These are phyloP conservation scores for Scrobipalpa atriplicella DNA, from an alignment of 2,888 invertebrate species.

Conservation along the genomic window DNA sequence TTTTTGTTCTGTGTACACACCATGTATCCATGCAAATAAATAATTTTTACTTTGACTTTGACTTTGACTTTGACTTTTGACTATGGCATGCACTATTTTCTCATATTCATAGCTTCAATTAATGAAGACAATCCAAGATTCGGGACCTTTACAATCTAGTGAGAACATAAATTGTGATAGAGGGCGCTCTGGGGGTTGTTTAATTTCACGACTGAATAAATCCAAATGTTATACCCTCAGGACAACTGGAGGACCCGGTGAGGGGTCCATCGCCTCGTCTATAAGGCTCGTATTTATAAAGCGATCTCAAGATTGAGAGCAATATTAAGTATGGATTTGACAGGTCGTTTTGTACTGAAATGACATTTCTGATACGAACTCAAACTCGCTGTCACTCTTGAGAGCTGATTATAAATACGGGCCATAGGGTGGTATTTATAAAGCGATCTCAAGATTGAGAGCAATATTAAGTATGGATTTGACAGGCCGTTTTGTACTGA, in stretches of 20 bases:
- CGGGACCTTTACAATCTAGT: constrained; percentile 68
- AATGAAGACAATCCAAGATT: constrained; percentile 65
- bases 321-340: too few relatives aligned
- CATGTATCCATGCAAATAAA: neutral
- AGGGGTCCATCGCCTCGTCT: constrained; percentile 52
- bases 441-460: too few relatives aligned
- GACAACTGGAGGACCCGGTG: constrained; percentile 49
- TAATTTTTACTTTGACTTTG: neutral
- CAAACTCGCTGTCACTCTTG: too few relatives aligned
- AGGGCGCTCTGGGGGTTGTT: constrained; percentile 73
- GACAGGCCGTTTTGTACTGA: too few relatives aligned
- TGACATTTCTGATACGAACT: too few relatives aligned
- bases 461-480: too few relatives aligned
- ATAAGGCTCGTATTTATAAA: too few relatives aligned
- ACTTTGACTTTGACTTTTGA: neutral
- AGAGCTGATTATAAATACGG: too few relatives aligned
- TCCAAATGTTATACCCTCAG: constrained; percentile 74
- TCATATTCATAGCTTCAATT: constrained; percentile 60
- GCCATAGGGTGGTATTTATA: too few relatives aligned
- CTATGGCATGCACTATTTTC: constrained; percentile 31
- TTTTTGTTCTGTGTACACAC: too few relatives aligned
- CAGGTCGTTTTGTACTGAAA: too few relatives aligned
- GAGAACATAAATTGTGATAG: constrained; percentile 79
- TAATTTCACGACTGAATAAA: constrained; percentile 82
- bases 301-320: too few relatives aligned